Percentiles rank a stretch among this genome's conserved stretches.
These are phyloP conservation scores for Tholera decimalis DNA, from an alignment of 2,888 invertebrate genomes.

Conservation along the genomic window DNA sequence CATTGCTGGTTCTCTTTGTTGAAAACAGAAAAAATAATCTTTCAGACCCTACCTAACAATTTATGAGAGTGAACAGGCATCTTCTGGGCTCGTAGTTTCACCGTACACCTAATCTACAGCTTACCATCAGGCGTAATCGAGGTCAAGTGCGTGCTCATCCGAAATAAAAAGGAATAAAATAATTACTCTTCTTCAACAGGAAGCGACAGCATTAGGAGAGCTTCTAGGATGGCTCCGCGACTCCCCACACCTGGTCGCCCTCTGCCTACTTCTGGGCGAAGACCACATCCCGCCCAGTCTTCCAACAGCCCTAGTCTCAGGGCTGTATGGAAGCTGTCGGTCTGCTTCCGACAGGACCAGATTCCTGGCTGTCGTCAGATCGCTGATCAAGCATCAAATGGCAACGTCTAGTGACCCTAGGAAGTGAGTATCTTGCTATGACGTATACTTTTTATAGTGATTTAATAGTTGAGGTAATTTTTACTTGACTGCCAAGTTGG, in stretches of 20 bases:
- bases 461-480: too few relatives aligned
- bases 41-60: too few relatives aligned
- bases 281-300: slow-evolving; percentile 83
- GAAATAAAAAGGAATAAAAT: too few relatives aligned
- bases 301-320: slow-evolving; percentile 82
- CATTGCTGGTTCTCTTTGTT: too few relatives aligned
- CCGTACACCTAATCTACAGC: too few relatives aligned
- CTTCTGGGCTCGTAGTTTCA: too few relatives aligned
- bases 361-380: slow-evolving; percentile 82
- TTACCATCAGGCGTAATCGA: too few relatives aligned
- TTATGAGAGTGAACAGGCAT: too few relatives aligned
- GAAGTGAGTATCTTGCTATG: slow-evolving; percentile 79
- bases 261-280: slow-evolving; percentile 87
- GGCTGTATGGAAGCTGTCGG: slow-evolving; percentile 86
- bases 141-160: too few relatives aligned
- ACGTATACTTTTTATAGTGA: not conserved
- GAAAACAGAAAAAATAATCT: too few relatives aligned
- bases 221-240: slow-evolving; percentile 88
- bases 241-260: slow-evolving; percentile 85
- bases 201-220: slow-evolving; percentile 85
- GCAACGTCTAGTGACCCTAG: slow-evolving; percentile 84
- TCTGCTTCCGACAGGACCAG: slow-evolving; percentile 79
- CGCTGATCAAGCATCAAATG: slow-evolving; percentile 86
- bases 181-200: slow-evolving; percentile 72
- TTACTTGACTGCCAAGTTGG: too few relatives aligned